Conservation (phyloP, 2,888 invertebrate genomes). For the Rhingia rostrata region DNA sequence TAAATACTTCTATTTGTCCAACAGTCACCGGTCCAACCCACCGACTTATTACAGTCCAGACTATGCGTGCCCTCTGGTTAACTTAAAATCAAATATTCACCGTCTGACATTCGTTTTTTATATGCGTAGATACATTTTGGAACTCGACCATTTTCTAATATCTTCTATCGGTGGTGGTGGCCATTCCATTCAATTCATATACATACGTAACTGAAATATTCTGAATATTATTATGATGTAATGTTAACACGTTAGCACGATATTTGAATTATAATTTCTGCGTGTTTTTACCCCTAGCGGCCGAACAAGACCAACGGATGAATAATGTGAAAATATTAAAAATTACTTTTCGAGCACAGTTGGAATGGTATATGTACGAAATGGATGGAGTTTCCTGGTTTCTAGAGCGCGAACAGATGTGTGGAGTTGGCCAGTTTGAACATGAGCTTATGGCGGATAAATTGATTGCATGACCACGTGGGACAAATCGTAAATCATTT, state of each 20-base stretch:
- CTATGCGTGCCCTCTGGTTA: slow-evolving; percentile 62
- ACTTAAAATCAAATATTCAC: slow-evolving; percentile 63
- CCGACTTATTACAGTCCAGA: slow-evolving; percentile 29
- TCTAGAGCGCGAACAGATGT: slow-evolving; percentile 41
- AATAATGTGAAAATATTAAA: slow-evolving; percentile 73
- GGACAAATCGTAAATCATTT: slow-evolving; percentile 73
- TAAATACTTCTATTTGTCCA: slow-evolving; percentile 60
- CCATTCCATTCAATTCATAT: background rate
- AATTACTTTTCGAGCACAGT: slow-evolving; percentile 69
- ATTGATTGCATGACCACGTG: slow-evolving; percentile 74
- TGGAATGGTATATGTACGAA: slow-evolving; percentile 37
- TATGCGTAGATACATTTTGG: slow-evolving; percentile 6
- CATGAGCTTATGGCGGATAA: slow-evolving; percentile 41
- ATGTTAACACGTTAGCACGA: slow-evolving; percentile 76
- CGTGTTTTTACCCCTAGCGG: slow-evolving; percentile 36
- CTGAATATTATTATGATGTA: slow-evolving; percentile 73
- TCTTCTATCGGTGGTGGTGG: slow-evolving; percentile 34
- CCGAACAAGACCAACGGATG: slow-evolving; percentile 59
- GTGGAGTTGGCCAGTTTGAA: slow-evolving; percentile 32
- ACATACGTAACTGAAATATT: slow-evolving; percentile 8
- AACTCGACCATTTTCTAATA: slow-evolving; percentile 54
- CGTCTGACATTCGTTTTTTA: background rate
- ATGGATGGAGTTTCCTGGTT: slow-evolving; percentile 46
- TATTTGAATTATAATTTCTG: slow-evolving; percentile 74
- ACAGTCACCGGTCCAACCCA: slow-evolving; percentile 48